Conservation (phyloP, 2,888 invertebrate genomes). For the Macroteleia sp. region DNA sequence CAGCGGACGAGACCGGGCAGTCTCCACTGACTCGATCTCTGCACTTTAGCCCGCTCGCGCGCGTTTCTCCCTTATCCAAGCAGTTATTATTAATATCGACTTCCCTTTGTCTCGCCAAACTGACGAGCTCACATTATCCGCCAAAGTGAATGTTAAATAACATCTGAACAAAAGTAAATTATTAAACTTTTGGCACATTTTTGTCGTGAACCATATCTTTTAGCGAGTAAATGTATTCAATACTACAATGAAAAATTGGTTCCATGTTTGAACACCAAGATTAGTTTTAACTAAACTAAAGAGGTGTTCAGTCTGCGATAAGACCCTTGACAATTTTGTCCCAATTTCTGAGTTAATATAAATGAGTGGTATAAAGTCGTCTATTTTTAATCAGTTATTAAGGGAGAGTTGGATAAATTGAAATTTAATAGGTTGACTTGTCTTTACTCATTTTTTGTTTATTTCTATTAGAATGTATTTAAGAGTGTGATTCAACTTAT, state of each 20-base stretch:
- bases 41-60: conserved; percentile 45
- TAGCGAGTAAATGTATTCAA: conserved; percentile 4
- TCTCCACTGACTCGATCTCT: conserved; percentile 68
- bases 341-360: too few species aligned
- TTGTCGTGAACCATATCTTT: conserved; percentile 38
- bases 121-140: conserved; percentile 51
- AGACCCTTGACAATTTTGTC: too few species aligned
- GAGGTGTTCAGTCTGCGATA: too few species aligned
- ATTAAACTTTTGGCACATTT: conserved; percentile 54
- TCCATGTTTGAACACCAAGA: conserved; percentile 9
- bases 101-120: conserved; percentile 59
- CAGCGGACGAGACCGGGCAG: conserved; percentile 70
- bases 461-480: too few species aligned
- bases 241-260: neutral
- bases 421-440: too few species aligned
- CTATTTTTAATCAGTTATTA: too few species aligned
- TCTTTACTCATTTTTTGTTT: too few species aligned
- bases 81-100: conserved; percentile 64
- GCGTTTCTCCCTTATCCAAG: conserved; percentile 55
- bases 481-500: too few species aligned
- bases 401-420: too few species aligned
- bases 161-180: conserved; percentile 47
- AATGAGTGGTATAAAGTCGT: too few species aligned
- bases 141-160: conserved; percentile 60
- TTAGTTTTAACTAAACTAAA: conserved; percentile 4